Base-by-base conservation (phyloP, 2,797 vertebrate genomes). In the Phrynocephalus guinanensis region DNA sequence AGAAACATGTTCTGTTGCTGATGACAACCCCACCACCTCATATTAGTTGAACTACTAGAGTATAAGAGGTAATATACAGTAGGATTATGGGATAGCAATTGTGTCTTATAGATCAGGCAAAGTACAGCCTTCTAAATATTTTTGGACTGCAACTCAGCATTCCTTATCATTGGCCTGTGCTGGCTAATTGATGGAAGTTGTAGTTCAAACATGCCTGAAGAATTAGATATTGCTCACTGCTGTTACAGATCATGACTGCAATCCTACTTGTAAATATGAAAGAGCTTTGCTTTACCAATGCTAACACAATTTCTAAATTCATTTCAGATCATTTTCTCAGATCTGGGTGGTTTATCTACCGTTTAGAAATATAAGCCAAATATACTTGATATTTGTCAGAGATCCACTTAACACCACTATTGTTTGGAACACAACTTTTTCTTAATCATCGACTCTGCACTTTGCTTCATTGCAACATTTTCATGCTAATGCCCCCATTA, bases 361-460 rank as follows among this genome's bases (percentile, higher is more conserved):
- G 15, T 70, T 82, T 71, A 52, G 38, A 82, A 50, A 68, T 68
- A 26, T 11, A 73, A 56, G n/a, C 13, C 33, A 82, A 66, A 44
- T 38, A 70, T 33, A 11, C 9, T 83, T 52, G n/a, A 33, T 83
- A n/a, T 50, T n/a, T 70, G 13, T 82, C 48, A 13, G 33, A 80
- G 63, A 63, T 66, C 11, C 66, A 66, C 60, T 80, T 38, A 80
- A 44, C 63, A 68, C 38, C 33, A 68, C 66, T n/a, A 70, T 82
- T 70, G 26, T 68, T 72, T 83, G 68, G 20, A 83, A 33, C n/a
- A 72, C 0, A 83, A 52, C 68, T 52, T 80, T 82, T 5, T 63
- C 85, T 86, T 56, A 87, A 24, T 76, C 11, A 82, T 89, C 13
- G 48, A 83, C 78, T 30, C 66, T 71, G 1, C 13, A 63, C 24